Evolutionary conservation across 2,888 invertebrate genomes (phyloP).

Genomic region (Acronicta aceris): DNA sequence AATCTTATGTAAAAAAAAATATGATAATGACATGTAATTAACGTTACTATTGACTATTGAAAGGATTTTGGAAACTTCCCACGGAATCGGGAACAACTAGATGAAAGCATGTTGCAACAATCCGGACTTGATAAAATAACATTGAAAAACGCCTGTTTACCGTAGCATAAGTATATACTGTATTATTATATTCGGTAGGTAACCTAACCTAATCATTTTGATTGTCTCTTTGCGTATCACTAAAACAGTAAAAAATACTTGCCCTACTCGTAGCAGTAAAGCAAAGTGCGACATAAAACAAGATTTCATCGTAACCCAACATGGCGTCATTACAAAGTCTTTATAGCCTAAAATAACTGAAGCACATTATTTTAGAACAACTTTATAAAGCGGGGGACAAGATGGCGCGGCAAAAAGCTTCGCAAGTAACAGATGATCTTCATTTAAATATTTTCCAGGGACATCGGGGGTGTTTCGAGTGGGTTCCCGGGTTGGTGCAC

Average conservation of each 20-base stretch:
- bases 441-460: slow-evolving; percentile 66
- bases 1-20: too few relatives aligned
- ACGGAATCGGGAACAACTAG: too few relatives aligned
- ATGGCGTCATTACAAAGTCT: slow-evolving; percentile 30
- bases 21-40: too few relatives aligned
- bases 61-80: too few relatives aligned
- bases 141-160: too few relatives aligned
- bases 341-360: slow-evolving; percentile 54
- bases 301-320: slow-evolving; percentile 9
- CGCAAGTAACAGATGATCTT: slow-evolving; percentile 68
- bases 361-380: slow-evolving; percentile 53
- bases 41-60: too few relatives aligned
- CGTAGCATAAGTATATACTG: too few relatives aligned
- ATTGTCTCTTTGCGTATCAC: background rate
- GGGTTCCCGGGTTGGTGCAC: slow-evolving; percentile 22
- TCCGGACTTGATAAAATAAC: too few relatives aligned
- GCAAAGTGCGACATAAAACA: slow-evolving; percentile 20
- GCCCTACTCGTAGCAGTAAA: background rate
- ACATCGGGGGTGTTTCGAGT: slow-evolving; percentile 50
- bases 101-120: too few relatives aligned
- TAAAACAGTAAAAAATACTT: background rate
- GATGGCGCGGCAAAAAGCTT: slow-evolving; percentile 60
- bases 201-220: too few relatives aligned
- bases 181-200: too few relatives aligned
- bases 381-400: slow-evolving; percentile 54